phyloP scores from a whole-genome alignment of 2,797 vertebrate species.

The Leptodactylus fallax region DNA sequence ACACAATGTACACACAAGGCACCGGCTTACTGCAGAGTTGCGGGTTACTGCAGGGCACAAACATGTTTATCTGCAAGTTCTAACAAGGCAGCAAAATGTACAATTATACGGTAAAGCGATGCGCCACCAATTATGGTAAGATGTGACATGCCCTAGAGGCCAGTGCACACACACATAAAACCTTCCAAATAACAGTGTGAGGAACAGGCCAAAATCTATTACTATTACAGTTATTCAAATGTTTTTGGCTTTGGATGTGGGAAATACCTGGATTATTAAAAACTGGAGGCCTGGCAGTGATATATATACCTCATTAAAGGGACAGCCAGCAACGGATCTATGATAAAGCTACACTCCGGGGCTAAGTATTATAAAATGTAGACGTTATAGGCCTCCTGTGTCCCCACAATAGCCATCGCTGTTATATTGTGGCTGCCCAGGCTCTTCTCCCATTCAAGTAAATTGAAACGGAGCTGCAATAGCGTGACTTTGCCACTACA shows the following conservation, averaged over 20 bases:
- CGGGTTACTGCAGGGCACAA: conserved; percentile 20
- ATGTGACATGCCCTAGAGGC: conserved; percentile 26
- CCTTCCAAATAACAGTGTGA: background rate
- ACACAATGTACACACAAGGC: background rate
- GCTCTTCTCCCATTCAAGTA: too few species aligned
- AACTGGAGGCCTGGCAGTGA: background rate
- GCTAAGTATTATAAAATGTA: too few species aligned
- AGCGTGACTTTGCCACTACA: too few species aligned
- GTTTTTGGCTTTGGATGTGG: background rate
- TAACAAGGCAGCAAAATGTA: conserved; percentile 23
- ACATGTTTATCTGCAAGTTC: conserved; percentile 31
- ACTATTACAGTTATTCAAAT: background rate
- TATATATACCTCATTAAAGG: too few species aligned
- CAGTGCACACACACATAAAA: background rate
- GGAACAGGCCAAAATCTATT: background rate
- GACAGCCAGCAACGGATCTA: too few species aligned
- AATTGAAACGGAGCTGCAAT: too few species aligned
- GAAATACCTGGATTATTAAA: conserved; percentile 1
- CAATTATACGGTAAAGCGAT: background rate
- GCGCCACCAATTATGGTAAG: conserved; percentile 49
- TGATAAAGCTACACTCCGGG: too few species aligned
- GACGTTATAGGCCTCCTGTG: too few species aligned
- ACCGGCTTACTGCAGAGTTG: background rate
- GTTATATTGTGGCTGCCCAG: too few species aligned
- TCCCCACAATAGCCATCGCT: too few species aligned